Evolutionary conservation across 2,888 invertebrate species (phyloP), one percentile per base, ranked within the genome.

Genomic region (Lepeophtheirus nordmannii): DNA sequence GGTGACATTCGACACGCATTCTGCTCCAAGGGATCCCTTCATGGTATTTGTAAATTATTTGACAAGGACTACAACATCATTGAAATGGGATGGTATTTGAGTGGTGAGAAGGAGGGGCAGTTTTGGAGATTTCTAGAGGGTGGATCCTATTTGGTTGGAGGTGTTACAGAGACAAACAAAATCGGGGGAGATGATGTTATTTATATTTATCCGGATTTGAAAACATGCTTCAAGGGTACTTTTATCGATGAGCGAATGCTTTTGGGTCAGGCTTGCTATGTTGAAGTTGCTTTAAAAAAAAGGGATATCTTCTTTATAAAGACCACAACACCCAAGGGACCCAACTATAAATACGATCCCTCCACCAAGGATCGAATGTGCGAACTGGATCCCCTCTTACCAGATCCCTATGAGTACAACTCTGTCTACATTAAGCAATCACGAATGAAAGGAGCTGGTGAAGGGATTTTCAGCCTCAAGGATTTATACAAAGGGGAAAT

Each of bases 331-430:
- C 62, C 62, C 62, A 38, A 20, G 11, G 62, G 62, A 41, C 62
- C 62, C 10, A 39, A 39, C 5, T 62, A 62, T 39, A 40, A 10
- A 20, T 62, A 38, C 8, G 62, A 62, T 17, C 62, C 39, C 1
- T 30, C 38, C 17, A 62, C 62, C 9, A 12, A 14, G 62, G 22
- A 20, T 17, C 39, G 41, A 41, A 39, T 62, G 10, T 62, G 40
- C 39, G 41, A 38, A 11, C 8, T 46, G 53, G 41, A 62, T 38
- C 62, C 62, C 10, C 40, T 62, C 11, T 8, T 62, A n/a, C 62
- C 62, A 5, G 62, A 62, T 23, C 62, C 62, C 12, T 62, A 62
- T 41, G 62, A 62, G 41, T 20, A 20, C 62, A 38, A 62, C 11
- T 40, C 10, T 20, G 40, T 62, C 1, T 62, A 62, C 20, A 40